Evolutionary conservation across 1,140 invertebrate species (phyloP).

Genomic region (Euwallacea similis): DNA sequence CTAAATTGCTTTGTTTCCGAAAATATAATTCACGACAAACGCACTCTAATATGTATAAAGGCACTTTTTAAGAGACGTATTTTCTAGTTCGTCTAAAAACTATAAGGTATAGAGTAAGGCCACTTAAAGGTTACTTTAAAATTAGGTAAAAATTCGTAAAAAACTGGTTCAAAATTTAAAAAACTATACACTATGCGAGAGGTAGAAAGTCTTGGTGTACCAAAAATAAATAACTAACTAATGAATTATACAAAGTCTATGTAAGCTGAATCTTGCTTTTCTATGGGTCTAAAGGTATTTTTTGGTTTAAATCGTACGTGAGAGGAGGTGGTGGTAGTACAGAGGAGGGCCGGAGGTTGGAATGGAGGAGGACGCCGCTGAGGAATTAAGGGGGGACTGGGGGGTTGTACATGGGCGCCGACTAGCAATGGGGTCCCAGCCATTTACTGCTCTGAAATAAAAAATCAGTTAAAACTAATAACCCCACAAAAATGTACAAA

Average conservation of each 20-base stretch:
- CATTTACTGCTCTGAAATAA: constrained; percentile 51
- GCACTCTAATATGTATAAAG: constrained; percentile 25
- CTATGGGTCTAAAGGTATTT: neutral
- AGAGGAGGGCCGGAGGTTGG: constrained; percentile 32
- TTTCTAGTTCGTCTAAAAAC: constrained; percentile 21
- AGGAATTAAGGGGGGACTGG: constrained; percentile 42
- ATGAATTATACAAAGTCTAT: constrained; percentile 5
- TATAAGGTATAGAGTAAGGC: constrained; percentile 45
- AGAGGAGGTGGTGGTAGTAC: constrained; percentile 16
- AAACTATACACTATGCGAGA: constrained; percentile 29
- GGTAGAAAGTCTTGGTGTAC: constrained; percentile 33
- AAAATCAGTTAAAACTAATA: constrained; percentile 34
- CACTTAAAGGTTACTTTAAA: constrained; percentile 40
- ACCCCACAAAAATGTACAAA: neutral
- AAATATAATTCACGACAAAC: constrained; percentile 5
- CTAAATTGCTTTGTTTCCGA: constrained; percentile 6
- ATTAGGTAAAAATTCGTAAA: constrained; percentile 31
- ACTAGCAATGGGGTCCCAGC: constrained; percentile 42
- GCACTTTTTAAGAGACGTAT: constrained; percentile 29
- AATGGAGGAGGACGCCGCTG: constrained; percentile 41
- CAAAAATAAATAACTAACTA: constrained; percentile 27
- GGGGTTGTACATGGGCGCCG: constrained; percentile 48
- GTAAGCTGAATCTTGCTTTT: neutral
- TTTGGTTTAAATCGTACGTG: constrained; percentile 20
- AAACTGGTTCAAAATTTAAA: constrained; percentile 18